A percentile compares a stretch with the other conserved stretches of the same genome.
Conservation (phyloP, 2,888 invertebrate species). For the Lingula anatina region DNA sequence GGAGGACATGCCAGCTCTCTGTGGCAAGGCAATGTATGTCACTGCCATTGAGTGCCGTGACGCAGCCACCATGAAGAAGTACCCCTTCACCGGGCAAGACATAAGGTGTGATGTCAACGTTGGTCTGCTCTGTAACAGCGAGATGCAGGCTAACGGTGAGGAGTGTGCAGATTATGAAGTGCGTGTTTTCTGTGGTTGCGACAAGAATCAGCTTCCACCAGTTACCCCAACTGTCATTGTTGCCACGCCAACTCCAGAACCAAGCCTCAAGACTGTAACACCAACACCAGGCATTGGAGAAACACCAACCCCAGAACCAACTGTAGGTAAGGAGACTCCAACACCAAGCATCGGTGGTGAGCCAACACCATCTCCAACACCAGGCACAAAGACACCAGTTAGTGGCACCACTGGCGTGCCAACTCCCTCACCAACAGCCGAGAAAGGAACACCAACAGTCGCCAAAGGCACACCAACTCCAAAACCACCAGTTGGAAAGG, state of each 20-base stretch:
- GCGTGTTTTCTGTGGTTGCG: conserved; percentile 54
- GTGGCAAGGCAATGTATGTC: too few species aligned
- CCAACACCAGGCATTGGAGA: neutral
- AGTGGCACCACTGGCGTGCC: neutral
- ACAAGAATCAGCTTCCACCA: too few species aligned
- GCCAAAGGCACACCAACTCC: conserved; percentile 10
- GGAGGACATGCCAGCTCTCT: too few species aligned
- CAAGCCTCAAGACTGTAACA: neutral
- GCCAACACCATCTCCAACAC: conserved; percentile 7
- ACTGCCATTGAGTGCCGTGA: conserved; percentile 73
- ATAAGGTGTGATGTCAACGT: conserved; percentile 63
- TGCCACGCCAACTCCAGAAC: neutral
- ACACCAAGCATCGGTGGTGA: conserved; percentile 6
- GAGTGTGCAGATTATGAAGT: conserved; percentile 40
- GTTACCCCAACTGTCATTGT: neutral
- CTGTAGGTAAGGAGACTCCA: neutral
- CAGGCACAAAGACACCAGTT: neutral
- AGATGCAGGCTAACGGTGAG: conserved; percentile 17
- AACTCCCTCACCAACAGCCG: neutral
- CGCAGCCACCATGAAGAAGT: conserved; percentile 61
- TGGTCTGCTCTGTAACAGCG: conserved; percentile 25
- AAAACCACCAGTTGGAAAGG: neutral
- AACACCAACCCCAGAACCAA: neutral
- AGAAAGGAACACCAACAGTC: neutral
- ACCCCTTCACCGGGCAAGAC: conserved; percentile 69